phyloP scores from a whole-genome alignment of 2,113 vertebrate species.

The Platichthys stellatus region DNA sequence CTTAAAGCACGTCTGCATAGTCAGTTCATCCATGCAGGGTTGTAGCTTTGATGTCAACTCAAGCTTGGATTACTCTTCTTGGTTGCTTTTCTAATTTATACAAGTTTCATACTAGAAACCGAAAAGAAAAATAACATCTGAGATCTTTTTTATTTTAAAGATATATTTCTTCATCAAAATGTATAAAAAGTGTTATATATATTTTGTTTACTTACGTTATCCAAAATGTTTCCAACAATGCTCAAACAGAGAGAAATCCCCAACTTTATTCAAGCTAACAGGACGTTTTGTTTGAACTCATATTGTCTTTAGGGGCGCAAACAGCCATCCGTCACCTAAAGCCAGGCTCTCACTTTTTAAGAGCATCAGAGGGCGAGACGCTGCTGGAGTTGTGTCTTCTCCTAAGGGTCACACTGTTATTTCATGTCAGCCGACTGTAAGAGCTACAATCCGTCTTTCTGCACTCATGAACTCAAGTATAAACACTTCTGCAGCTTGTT shows the following conservation, averaged over 20 bases:
- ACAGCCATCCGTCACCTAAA: constrained; percentile 25
- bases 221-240: too few relatives aligned
- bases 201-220: too few relatives aligned
- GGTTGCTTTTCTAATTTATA: not conserved
- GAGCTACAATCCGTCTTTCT: constrained; percentile 30
- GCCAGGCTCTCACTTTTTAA: constrained; percentile 22
- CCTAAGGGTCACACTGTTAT: constrained; percentile 30
- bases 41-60: constrained; percentile 12
- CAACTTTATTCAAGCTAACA: too few relatives aligned
- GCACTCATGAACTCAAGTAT: constrained; percentile 26
- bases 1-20: not conserved
- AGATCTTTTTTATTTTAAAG: too few relatives aligned
- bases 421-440: constrained; percentile 36
- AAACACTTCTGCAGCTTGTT: constrained; percentile 47
- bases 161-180: too few relatives aligned
- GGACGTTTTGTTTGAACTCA: too few relatives aligned
- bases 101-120: not conserved
- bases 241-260: too few relatives aligned
- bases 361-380: constrained; percentile 11
- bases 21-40: constrained; percentile 4
- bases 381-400: constrained; percentile 37
- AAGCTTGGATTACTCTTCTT: not conserved
- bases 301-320: too few relatives aligned
- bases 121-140: constrained; percentile 1
- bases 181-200: too few relatives aligned